A percentile compares a stretch with the other conserved stretches of the same genome.
These are phyloP conservation scores for Bos javanicus DNA, from an alignment of 2,113 vertebrate genomes.

Conservation along the genomic window DNA sequence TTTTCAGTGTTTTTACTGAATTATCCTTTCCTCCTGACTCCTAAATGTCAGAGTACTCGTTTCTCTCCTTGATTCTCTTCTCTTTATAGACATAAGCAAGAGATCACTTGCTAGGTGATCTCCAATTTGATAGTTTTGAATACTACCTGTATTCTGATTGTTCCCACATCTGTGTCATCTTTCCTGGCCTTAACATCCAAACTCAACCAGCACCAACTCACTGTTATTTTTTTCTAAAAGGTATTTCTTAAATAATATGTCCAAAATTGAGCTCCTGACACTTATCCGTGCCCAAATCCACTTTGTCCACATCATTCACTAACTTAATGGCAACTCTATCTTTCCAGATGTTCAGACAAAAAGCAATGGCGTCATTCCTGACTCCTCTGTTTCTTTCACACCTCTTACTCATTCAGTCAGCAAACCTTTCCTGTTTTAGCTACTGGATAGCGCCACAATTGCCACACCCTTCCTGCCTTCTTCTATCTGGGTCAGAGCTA, in stretches of 20 bases:
- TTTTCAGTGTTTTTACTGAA: neutral
- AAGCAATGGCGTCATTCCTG: neutral
- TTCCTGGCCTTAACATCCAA: neutral
- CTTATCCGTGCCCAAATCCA: neutral
- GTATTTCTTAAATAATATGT: neutral
- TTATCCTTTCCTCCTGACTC: neutral
- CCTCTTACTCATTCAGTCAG: neutral
- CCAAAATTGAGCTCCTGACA: neutral
- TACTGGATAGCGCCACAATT: neutral
- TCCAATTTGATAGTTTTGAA: neutral
- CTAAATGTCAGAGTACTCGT: neutral
- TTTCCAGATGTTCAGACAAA: neutral
- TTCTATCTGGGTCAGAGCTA: neutral
- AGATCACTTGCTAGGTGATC: neutral
- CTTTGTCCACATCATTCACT: neutral
- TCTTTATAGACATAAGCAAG: neutral
- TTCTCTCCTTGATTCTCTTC: neutral
- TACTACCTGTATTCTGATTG: neutral
- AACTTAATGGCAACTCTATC: neutral
- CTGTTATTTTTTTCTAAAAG: neutral
- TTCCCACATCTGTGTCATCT: neutral
- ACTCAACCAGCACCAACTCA: neutral
- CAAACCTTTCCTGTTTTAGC: neutral
- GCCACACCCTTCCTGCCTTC: neutral
- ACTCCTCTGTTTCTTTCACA: neutral